Evolutionary conservation across 2,888 invertebrate genomes (phyloP).

Genomic region (Steinernema hermaphroditum): DNA sequence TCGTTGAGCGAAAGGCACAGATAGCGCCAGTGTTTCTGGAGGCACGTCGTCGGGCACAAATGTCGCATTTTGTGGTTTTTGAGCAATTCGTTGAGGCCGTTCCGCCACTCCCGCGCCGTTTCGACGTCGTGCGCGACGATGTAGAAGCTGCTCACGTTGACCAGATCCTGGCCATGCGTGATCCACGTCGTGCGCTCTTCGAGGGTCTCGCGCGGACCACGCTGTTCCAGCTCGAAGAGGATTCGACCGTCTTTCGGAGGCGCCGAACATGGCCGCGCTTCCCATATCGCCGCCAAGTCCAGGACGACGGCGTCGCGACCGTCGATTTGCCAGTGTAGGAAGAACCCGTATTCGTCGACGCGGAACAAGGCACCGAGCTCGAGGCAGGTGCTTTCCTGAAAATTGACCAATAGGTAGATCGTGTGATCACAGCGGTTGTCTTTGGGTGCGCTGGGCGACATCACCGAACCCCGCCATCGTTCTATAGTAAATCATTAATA

Average conservation of each 20-base stretch:
- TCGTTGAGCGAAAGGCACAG: constrained; percentile 89
- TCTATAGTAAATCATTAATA: too few relatives aligned
- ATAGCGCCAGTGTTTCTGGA: constrained; percentile 99
- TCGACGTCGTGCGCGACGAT: constrained; percentile 76
- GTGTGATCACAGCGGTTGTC: neutral
- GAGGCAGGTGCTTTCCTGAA: constrained; percentile 57
- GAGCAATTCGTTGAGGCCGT: constrained; percentile 82
- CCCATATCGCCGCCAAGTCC: constrained; percentile 81
- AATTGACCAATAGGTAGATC: neutral
- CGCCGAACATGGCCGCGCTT: constrained; percentile 54
- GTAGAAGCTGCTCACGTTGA: constrained; percentile 96
- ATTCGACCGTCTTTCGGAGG: constrained; percentile 79
- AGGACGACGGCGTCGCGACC: constrained; percentile 91
- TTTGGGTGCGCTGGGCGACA: too few relatives aligned
- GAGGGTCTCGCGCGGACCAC: constrained; percentile 76
- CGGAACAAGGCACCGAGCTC: constrained; percentile 69
- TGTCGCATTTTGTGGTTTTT: constrained; percentile 88
- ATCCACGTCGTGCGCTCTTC: constrained; percentile 94
- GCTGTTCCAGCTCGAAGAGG: constrained; percentile 76
- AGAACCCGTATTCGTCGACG: constrained; percentile 71
- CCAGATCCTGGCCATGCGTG: constrained; percentile 96
- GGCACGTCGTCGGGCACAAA: constrained; percentile 88
- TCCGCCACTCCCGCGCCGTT: constrained; percentile 83
- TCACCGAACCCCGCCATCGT: too few relatives aligned
- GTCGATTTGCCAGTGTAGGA: constrained; percentile 70